Conservation (phyloP, 2,113 vertebrate genomes). For the Salvator merianae region DNA sequence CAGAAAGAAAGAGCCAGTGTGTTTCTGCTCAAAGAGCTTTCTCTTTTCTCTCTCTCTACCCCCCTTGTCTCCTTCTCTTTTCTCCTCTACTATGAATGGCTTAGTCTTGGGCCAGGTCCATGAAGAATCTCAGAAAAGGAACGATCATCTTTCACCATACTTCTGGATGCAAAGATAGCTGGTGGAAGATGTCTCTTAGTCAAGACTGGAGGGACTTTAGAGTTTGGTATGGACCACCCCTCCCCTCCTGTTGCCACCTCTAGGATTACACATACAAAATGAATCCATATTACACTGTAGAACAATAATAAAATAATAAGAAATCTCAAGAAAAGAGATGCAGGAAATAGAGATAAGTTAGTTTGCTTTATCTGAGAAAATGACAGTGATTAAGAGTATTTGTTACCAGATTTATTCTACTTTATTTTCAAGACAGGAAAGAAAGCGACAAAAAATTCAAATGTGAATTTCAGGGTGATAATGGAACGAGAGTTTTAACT, state of each 20-base stretch:
- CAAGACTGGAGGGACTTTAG: conserved; percentile 45
- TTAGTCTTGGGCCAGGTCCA: conserved; percentile 76
- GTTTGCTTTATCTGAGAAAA: conserved; percentile 61
- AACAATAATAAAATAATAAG: conserved; percentile 14
- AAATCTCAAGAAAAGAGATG: conserved; percentile 23
- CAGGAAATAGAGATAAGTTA: conserved; percentile 40
- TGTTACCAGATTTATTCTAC: conserved; percentile 56
- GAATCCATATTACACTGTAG: conserved; percentile 32
- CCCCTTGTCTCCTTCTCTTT: conserved; percentile 54
- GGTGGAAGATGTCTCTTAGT: conserved; percentile 62
- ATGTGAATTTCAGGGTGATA: conserved; percentile 17
- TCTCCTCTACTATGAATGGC: conserved; percentile 76
- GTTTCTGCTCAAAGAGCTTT: conserved; percentile 84
- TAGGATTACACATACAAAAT: conserved; percentile 34
- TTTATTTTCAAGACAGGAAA: conserved; percentile 47
- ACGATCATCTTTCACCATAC: conserved; percentile 69
- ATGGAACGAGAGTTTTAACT: conserved; percentile 42
- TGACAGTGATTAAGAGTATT: conserved; percentile 61
- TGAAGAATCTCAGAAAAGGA: conserved; percentile 69
- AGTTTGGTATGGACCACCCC: conserved; percentile 39
- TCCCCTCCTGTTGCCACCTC: conserved; percentile 33
- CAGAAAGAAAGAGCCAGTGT: conserved; percentile 87
- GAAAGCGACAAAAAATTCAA: conserved; percentile 44
- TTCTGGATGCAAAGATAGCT: conserved; percentile 62
- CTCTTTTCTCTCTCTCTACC: conserved; percentile 14